Base-by-base conservation (phyloP, 2,113 vertebrate genomes). In the Anoura caudifer region DNA sequence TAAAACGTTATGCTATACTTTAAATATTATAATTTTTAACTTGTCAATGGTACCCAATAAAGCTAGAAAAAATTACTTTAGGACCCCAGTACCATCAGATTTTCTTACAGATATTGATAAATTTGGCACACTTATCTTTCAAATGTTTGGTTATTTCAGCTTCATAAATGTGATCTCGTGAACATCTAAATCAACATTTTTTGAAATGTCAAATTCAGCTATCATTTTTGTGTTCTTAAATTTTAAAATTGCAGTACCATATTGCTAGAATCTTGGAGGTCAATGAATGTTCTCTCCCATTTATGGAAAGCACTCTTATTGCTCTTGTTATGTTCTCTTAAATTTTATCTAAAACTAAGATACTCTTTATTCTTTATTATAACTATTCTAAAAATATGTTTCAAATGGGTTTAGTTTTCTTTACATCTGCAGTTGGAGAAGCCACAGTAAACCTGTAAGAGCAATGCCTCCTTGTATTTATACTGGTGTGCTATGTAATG, bases 181-280 rank as follows among this genome's bases (percentile, higher is more conserved):
- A 41, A 52, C 4, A 33, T 56, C 56, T 87, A 85, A 81, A 81
- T 87, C 43, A 61, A 72, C 87, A 38, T 77, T 2, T 61, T 76
- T 87, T 80, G 33, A 93, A 90, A 47, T 94, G 15, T 63, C 26
- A 93, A 36, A 59, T 38, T 47, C n/a, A 75, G 24, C 13, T 76
- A 0, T 38, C 52, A 19, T 65, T 95, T 92, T 90, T 36, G 20
- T 84, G 87, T 76, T 52, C 31, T 54, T 90, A 41, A 65, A 61
- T 63, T 96, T 92, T 70, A 56, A 84, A 96, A 70, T 95, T 94
- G 26, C 89, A 28, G 9, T 79, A 20, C 28, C 14, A 69, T 75
- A n/a, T 67, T 90, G 5, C 10, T 36, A 67, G n/a, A 73, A 43
- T 43, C 67, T 81, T 54, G 43, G 22, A 91, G 6, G 15, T 75